Conservation (phyloP, 2,888 invertebrate genomes). For the Eristalinus sepulchralis region DNA sequence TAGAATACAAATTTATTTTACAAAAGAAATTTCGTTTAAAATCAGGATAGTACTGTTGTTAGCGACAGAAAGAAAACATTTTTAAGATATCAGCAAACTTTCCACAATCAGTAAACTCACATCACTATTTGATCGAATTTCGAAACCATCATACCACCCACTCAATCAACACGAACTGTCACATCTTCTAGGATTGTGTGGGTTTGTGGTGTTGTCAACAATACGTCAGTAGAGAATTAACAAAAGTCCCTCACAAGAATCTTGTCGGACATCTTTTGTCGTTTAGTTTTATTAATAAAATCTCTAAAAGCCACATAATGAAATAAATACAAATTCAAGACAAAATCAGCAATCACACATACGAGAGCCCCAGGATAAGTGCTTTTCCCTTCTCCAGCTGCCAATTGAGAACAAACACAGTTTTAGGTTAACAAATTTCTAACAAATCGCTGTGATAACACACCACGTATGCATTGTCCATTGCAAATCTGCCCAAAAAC, state of each 20-base stretch:
- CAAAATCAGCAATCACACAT: neutral
- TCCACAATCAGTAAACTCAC: neutral
- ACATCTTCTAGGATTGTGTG: slow-evolving; percentile 5
- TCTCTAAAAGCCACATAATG: slow-evolving; percentile 35
- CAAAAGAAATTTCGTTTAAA: too few species aligned
- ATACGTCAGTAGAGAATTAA: slow-evolving; percentile 57
- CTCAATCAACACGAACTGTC: slow-evolving; percentile 34
- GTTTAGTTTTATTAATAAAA: slow-evolving; percentile 33
- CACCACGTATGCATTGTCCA: slow-evolving; percentile 78
- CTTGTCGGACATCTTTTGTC: slow-evolving; percentile 4
- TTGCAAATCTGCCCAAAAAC: slow-evolving; percentile 18
- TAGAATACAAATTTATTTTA: too few species aligned
- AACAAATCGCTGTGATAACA: slow-evolving; percentile 74
- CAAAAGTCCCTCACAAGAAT: slow-evolving; percentile 19
- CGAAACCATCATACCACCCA: neutral
- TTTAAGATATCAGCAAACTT: too few species aligned
- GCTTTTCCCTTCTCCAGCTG: slow-evolving; percentile 13
- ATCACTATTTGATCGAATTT: neutral
- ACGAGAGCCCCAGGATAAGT: neutral
- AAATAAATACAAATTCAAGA: slow-evolving; percentile 22
- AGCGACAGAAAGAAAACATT: too few species aligned
- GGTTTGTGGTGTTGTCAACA: slow-evolving; percentile 71
- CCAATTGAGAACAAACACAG: slow-evolving; percentile 28
- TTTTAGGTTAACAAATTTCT: slow-evolving; percentile 46
- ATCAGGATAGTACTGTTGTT: too few species aligned